Conservation (phyloP, 2,113 vertebrate genomes). For the Campylomormyrus tamandua region DNA sequence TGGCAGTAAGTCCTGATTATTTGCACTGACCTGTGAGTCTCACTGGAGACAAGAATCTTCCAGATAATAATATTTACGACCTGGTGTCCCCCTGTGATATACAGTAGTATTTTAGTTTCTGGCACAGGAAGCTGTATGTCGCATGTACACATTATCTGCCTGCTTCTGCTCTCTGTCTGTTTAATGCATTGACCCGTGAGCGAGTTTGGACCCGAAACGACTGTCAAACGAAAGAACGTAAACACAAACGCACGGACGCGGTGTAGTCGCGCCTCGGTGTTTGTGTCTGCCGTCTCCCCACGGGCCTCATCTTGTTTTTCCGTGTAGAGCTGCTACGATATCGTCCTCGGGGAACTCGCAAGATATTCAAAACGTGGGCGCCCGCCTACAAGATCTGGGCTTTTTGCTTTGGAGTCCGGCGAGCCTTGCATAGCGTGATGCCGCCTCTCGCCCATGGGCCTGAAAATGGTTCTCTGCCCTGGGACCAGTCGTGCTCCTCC, state of each 20-base stretch:
- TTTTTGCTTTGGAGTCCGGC: not conserved
- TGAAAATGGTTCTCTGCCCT: not conserved
- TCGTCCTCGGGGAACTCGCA: not conserved
- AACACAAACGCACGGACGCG: not conserved
- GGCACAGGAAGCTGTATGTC: not conserved
- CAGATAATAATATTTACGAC: not conserved
- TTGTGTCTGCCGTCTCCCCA: not conserved
- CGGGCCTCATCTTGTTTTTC: not conserved
- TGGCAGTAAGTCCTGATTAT: not conserved
- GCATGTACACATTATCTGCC: not conserved
- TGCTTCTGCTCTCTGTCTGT: not conserved
- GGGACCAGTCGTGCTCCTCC: not conserved
- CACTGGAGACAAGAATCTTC: not conserved
- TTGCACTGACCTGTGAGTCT: not conserved
- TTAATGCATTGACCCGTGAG: not conserved
- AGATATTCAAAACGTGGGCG: not conserved
- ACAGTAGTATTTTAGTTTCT: not conserved
- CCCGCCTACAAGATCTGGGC: not conserved
- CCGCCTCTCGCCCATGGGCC: not conserved
- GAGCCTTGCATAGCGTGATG: not conserved
- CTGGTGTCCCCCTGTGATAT: not conserved
- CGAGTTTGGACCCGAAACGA: not conserved
- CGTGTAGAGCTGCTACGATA: not conserved
- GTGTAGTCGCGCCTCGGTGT: not conserved
- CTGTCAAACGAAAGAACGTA: not conserved